Evolutionary conservation across 2,113 vertebrate genomes (phyloP).

Genomic region (Zosterops pallidus): DNA sequence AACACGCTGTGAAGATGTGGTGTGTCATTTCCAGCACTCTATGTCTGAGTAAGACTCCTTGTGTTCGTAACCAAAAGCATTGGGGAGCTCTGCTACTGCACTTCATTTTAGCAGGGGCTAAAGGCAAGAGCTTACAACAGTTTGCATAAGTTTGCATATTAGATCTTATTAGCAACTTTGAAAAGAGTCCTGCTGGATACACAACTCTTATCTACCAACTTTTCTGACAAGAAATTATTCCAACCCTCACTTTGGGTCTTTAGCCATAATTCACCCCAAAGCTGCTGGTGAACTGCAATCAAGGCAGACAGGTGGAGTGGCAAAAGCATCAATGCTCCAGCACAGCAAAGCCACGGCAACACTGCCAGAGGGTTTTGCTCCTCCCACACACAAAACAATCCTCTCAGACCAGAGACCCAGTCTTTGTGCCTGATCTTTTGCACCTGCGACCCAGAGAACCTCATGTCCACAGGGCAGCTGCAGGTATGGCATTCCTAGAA

Average conservation of each 20-base stretch:
- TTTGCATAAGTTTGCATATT: neutral
- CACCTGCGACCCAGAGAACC: neutral
- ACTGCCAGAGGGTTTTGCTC: neutral
- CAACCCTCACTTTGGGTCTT: neutral
- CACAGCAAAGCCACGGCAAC: neutral
- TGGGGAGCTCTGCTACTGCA: neutral
- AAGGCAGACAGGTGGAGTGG: neutral
- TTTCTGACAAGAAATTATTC: neutral
- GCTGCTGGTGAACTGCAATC: neutral
- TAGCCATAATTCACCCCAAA: neutral
- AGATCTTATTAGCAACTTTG: neutral
- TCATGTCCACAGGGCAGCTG: neutral
- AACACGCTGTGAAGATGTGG: neutral
- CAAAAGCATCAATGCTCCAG: neutral
- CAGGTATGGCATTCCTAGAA: constrained; percentile 33
- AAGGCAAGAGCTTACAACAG: neutral
- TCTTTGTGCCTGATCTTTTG: neutral
- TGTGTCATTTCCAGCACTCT: neutral
- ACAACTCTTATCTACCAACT: neutral
- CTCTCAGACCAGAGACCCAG: neutral
- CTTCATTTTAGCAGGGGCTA: neutral
- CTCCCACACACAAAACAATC: neutral
- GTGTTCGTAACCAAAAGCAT: neutral
- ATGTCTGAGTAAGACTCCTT: neutral
- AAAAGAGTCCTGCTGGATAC: neutral